Conservation (phyloP, 37 sponge, comb jelly and placozoan species). For the Crambe crambe region DNA sequence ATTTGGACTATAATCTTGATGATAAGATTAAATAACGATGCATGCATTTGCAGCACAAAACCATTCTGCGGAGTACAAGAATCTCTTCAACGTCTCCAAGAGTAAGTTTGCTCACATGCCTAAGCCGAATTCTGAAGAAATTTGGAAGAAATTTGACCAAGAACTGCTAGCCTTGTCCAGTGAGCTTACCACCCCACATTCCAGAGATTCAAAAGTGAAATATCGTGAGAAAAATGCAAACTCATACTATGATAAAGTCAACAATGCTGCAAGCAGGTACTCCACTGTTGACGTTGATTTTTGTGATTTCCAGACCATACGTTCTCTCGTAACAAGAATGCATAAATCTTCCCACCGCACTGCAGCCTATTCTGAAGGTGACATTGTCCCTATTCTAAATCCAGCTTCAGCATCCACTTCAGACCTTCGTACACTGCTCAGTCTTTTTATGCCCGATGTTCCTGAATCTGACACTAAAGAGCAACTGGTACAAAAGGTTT, state of each 20-base stretch:
- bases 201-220: not conserved
- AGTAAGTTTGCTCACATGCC: not conserved
- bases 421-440: not conserved
- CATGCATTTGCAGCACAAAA: not conserved
- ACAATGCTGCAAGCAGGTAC: not conserved
- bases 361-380: not conserved
- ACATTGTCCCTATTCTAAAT: not conserved
- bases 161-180: not conserved
- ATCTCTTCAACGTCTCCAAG: not conserved
- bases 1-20: too few relatives aligned
- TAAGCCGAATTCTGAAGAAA: not conserved
- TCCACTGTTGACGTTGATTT: not conserved
- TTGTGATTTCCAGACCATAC: not conserved
- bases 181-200: not conserved
- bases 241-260: not conserved
- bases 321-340: not conserved
- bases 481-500: not conserved
- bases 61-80: not conserved
- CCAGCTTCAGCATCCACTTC: not conserved
- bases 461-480: not conserved
- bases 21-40: too few relatives aligned
- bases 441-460: not conserved
- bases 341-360: not conserved
- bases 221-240: not conserved
- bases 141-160: not conserved